A percentile compares a stretch with the other conserved stretches of the same genome.
These are phyloP conservation scores for Myotis davidii DNA, from an alignment of 2,113 vertebrate genomes.

Conservation along the genomic window DNA sequence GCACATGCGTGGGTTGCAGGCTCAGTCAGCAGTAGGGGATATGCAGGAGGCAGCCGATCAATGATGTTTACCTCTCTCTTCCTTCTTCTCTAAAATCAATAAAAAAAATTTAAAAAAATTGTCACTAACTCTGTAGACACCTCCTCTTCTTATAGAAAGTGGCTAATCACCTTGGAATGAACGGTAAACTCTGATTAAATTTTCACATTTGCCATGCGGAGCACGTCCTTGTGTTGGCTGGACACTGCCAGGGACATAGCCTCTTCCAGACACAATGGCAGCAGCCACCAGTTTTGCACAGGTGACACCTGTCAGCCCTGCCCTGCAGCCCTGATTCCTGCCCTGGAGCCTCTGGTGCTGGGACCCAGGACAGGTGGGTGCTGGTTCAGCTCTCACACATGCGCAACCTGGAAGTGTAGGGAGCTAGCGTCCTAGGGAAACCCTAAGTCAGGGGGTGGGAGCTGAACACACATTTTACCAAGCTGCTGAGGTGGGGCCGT, in stretches of 20 bases:
- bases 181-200: neutral
- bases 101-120: too few species aligned
- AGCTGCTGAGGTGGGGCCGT: too few species aligned
- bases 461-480: neutral
- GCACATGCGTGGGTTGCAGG: too few species aligned
- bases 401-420: neutral
- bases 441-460: neutral
- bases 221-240: neutral
- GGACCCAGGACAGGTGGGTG: neutral
- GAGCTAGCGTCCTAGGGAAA: neutral
- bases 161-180: neutral
- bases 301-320: neutral
- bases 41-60: too few species aligned
- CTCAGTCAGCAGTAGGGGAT: too few species aligned
- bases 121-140: neutral
- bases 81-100: too few species aligned
- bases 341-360: neutral
- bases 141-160: neutral
- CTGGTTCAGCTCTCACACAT: accelerated
- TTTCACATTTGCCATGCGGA: neutral
- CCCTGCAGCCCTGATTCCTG: neutral
- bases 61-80: too few species aligned
- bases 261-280: accelerated
- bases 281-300: neutral
- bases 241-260: too few species aligned